phyloP scores from a whole-genome alignment of 2,113 vertebrate species.

The rat (Rattus norvegicus) region GRCr8 NC_086023.1:55333501-55334000 shows the following conservation, averaged over 20 bases:
- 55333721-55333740: constrained; percentile 72
- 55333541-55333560: background rate
- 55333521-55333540: background rate
- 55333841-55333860: constrained; percentile 72
- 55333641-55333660: background rate
- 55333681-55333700: constrained; percentile 42
- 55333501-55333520: background rate
- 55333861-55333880: constrained; percentile 76
- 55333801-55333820: constrained; percentile 54
- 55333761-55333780: constrained; percentile 79
- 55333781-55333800: constrained; percentile 71
- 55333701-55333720: constrained; percentile 49
- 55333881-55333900: constrained; percentile 76
- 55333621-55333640: background rate
- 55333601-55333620: background rate
- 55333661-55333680: background rate
- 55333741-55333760: constrained; percentile 69
- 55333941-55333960: constrained; percentile 56
- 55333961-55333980: background rate
- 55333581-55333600: background rate
- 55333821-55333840: constrained; percentile 73
- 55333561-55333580: background rate
- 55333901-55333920: constrained; percentile 25
- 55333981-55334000: background rate
- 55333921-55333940: constrained; percentile 16